Evolutionary conservation across 2,888 invertebrate genomes (phyloP).

Genomic region (Amitus sp.): DNA sequence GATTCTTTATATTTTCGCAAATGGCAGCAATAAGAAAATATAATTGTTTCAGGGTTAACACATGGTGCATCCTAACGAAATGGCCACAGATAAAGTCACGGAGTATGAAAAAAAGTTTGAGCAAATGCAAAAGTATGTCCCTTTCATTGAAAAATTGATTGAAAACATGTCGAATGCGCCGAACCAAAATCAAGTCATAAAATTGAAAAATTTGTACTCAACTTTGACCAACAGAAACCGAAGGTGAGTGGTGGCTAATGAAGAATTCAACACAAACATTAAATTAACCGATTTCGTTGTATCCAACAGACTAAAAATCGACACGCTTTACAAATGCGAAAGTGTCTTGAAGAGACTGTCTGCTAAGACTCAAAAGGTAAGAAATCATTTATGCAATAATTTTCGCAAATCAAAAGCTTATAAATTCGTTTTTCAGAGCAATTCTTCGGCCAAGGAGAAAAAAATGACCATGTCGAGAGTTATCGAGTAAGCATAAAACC

Average conservation of each 20-base stretch:
- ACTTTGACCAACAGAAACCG: not conserved
- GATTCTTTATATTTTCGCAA: too few species aligned
- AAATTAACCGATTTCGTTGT: conserved; percentile 33
- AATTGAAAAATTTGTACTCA: conserved; percentile 1
- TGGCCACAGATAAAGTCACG: too few species aligned
- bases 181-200: conserved; percentile 68
- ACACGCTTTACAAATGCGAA: conserved; percentile 76
- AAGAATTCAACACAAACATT: not conserved
- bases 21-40: too few species aligned
- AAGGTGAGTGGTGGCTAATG: too few species aligned
- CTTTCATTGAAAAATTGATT: conserved; percentile 79
- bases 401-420: too few species aligned
- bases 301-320: conserved; percentile 75
- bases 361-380: conserved; percentile 74
- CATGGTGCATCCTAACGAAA: too few species aligned
- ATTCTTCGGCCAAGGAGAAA: too few species aligned
- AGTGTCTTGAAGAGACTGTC: conserved; percentile 75
- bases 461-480: too few species aligned
- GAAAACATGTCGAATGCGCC: conserved; percentile 66
- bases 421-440: too few species aligned
- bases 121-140: conserved; percentile 77
- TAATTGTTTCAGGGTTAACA: too few species aligned
- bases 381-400: too few species aligned
- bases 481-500: too few species aligned
- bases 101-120: conserved; percentile 73